Percentiles rank a stretch among this genome's conserved stretches.
Evolutionary conservation across 2,113 vertebrate species (phyloP).

Genomic region (Marmota monax): DNA sequence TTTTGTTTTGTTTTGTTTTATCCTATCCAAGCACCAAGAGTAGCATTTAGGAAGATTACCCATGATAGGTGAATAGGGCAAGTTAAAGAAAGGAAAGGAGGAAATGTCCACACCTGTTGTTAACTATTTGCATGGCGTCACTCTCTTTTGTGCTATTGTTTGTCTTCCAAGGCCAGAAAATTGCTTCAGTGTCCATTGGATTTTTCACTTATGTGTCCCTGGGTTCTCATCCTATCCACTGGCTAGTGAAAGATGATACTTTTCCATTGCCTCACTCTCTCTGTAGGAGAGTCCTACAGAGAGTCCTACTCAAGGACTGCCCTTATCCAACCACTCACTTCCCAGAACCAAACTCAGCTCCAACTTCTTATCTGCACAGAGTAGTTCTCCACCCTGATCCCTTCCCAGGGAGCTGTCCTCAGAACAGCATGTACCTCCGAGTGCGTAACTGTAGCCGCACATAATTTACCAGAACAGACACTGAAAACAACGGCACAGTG

Average conservation of each 20-base stretch:
- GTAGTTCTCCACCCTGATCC: neutral
- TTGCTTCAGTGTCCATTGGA: neutral
- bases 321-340: neutral
- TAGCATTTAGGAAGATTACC: neutral
- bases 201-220: constrained; percentile 25
- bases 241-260: neutral
- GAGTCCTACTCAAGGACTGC: neutral
- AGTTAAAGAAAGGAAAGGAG: neutral
- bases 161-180: neutral
- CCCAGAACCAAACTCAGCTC: neutral
- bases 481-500: constrained; percentile 28
- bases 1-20: neutral
- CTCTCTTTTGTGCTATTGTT: neutral
- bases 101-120: neutral
- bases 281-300: too few species aligned
- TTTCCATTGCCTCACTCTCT: neutral
- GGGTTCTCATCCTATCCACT: neutral
- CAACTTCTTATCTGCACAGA: constrained; percentile 6
- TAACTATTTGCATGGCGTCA: neutral
- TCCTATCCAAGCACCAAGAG: neutral
- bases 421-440: neutral
- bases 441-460: neutral
- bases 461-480: constrained; percentile 33
- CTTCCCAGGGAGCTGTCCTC: neutral
- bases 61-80: neutral